Evolutionary conservation across 2,797 vertebrate genomes (phyloP).

Genomic region (Mormyrus hasselquistii): DNA sequence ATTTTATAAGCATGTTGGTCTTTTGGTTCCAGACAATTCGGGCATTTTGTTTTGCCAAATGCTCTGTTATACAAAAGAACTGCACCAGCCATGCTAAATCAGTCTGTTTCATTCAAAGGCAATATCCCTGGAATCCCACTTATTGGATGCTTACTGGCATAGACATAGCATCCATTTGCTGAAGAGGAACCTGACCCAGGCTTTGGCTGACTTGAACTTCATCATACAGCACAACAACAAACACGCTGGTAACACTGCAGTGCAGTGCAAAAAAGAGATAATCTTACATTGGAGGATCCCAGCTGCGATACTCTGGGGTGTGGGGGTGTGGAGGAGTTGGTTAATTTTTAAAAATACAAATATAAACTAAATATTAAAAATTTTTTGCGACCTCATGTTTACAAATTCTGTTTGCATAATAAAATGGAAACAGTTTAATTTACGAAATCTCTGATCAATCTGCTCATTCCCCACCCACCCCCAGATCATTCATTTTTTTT

Average conservation of each 20-base stretch:
- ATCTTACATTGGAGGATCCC: not conserved
- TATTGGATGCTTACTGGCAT: conserved; percentile 67
- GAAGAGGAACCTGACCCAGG: conserved; percentile 53
- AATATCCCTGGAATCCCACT: conserved; percentile 56
- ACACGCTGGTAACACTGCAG: conserved; percentile 47
- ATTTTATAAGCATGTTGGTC: not conserved
- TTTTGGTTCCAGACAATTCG: not conserved
- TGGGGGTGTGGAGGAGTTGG: not conserved
- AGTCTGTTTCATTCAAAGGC: conserved; percentile 49
- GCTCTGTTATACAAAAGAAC: not conserved
- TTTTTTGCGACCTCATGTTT: not conserved
- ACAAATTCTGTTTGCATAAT: not conserved
- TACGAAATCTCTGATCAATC: not conserved
- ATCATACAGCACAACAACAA: conserved; percentile 60
- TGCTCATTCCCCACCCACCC: not conserved
- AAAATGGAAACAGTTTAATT: not conserved
- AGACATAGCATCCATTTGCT: conserved; percentile 66
- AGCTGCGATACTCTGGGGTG: not conserved
- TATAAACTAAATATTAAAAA: not conserved
- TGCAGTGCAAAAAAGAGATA: not conserved
- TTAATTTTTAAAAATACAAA: not conserved
- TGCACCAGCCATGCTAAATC: conserved; percentile 19
- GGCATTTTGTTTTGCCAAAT: not conserved
- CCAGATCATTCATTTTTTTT: not conserved
- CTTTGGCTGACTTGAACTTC: conserved; percentile 62